These are phyloP conservation scores for Bambusicola thoracicus DNA, from an alignment of 2,113 vertebrate genomes.

Conservation along the genomic window DNA sequence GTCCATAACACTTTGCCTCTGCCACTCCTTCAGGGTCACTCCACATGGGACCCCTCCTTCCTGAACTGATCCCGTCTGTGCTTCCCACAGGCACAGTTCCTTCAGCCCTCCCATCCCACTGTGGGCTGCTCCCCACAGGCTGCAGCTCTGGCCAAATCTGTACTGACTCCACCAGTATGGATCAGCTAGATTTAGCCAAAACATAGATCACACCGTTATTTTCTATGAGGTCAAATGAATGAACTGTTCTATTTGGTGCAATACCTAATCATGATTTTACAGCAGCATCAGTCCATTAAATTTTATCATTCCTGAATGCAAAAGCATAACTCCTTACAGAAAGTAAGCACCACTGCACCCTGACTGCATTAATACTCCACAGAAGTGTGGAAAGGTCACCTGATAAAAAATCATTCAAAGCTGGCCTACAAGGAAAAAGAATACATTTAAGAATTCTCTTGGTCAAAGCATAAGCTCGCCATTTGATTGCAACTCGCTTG, in stretches of 20 bases:
- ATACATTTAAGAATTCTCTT: background rate
- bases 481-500: background rate
- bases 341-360: background rate
- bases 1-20: background rate
- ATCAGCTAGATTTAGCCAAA: background rate
- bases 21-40: background rate
- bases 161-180: background rate
- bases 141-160: background rate
- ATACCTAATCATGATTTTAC: background rate
- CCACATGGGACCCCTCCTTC: background rate
- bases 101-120: background rate
- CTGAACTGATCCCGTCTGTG: background rate
- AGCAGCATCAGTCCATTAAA: background rate
- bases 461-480: background rate
- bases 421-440: background rate
- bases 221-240: background rate
- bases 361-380: background rate
- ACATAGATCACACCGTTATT: accelerated
- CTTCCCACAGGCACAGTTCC: background rate
- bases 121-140: background rate
- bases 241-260: background rate
- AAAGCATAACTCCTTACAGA: background rate
- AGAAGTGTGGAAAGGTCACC: background rate
- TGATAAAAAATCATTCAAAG: background rate
- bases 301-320: background rate